Evolutionary conservation across 2,113 vertebrate genomes (phyloP).

Genomic region (Atractosteus spatula): DNA sequence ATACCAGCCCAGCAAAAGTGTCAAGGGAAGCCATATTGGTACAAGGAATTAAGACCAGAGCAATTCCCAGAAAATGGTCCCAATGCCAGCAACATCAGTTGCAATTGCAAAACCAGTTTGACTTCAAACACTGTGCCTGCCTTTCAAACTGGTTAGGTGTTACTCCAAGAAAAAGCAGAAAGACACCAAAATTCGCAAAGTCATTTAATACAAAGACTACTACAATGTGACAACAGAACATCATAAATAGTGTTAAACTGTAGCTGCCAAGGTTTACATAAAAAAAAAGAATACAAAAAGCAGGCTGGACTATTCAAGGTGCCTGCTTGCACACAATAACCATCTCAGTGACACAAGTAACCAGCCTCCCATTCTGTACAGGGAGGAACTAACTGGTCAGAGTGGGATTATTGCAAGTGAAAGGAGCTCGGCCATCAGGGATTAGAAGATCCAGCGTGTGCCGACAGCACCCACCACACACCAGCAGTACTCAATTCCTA

Average conservation of each 20-base stretch:
- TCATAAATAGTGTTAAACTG: conserved; percentile 72
- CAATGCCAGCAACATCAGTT: too few species aligned
- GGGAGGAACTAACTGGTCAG: conserved; percentile 35
- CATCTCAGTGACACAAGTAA: conserved; percentile 8
- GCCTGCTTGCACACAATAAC: conserved; percentile 29
- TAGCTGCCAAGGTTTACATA: conserved; percentile 69
- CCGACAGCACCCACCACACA: neutral
- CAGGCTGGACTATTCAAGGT: conserved; percentile 51
- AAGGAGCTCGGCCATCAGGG: conserved; percentile 29
- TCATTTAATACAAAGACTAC: conserved; percentile 71
- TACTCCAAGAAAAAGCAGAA: neutral
- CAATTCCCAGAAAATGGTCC: too few species aligned
- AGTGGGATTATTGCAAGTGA: conserved; percentile 24
- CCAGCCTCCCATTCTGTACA: conserved; percentile 23
- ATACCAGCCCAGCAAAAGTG: too few species aligned
- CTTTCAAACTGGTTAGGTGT: too few species aligned
- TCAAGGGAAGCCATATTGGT: too few species aligned
- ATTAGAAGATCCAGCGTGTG: conserved; percentile 21
- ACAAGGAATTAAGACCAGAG: too few species aligned
- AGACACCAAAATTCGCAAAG: conserved; percentile 50
- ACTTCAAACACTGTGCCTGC: too few species aligned
- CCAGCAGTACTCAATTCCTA: too few species aligned
- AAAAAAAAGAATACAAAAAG: conserved; percentile 54
- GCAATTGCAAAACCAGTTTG: too few species aligned
- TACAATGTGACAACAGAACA: conserved; percentile 56